Base-by-base conservation (phyloP, 2,888 invertebrate species). In the Odontocerum albicorne region DNA sequence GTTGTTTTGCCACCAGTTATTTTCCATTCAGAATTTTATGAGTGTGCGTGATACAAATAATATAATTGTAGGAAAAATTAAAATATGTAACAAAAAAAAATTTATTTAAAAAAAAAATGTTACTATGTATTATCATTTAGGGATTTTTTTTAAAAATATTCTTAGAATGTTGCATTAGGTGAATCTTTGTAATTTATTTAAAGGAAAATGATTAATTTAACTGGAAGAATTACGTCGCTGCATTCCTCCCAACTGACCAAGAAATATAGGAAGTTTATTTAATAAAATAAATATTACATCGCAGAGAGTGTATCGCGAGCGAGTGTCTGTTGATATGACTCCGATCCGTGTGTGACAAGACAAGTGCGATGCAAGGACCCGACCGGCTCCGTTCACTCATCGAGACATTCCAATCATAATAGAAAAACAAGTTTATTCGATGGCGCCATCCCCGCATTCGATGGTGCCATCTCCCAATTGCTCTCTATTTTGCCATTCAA, bases 241-340 rank as follows among this genome's bases (percentile, higher is more conserved):
- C 78, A 77, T 77, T 77, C 77, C 77, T 77, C 78, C 78, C 76
- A 76, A 75, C 75, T 72, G 77, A 77, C 76, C 75, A 74, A 75
- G 76, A 73, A 70, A 72, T 71, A 58, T 57, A 61, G 55, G 58
- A 61, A 52, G 40, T 57, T 57, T 57, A 57, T 60, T 44, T 56
- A 55, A 57, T 38, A 55, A 45, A 60, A 52, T 50, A 50, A 52
- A 36, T 38, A 51, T 53, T 49, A 40, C 49, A 43, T 53, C 47
- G 47, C 59, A 43, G 59, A 56, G 59, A 45, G 42, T 55, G 55
- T 52, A 59, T 51, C 50, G 44, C 42, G 51, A 40, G 36, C 40
- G 45, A 39, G 19, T 21, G 8, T 17, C n/a, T n/a, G n/a, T n/a
- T n/a, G n/a, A n/a, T n/a, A n/a, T n/a, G n/a, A 27, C 12, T 15